Evolutionary conservation across 2,113 vertebrate genomes (phyloP).

Genomic region (Sporophila hypoxantha): DNA sequence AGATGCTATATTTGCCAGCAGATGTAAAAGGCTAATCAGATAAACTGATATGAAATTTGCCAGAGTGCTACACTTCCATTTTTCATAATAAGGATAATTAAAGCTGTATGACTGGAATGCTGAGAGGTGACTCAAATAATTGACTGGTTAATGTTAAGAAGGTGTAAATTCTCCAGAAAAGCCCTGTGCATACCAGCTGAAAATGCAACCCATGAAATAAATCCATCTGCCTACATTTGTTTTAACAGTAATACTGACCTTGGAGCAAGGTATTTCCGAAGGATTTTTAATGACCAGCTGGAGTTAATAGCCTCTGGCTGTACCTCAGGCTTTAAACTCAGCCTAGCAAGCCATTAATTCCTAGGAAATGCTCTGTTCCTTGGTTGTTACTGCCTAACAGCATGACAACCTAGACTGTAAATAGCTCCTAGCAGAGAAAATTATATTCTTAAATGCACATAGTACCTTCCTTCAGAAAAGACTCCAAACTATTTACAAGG

Average conservation of each 20-base stretch:
- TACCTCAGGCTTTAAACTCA: conserved; percentile 34
- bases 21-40: neutral
- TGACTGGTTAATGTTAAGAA: conserved; percentile 6
- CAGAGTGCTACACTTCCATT: neutral
- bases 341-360: conserved; percentile 46
- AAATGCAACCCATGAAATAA: conserved; percentile 39
- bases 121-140: conserved; percentile 8
- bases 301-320: conserved; percentile 51
- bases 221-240: conserved; percentile 44
- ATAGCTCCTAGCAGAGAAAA: conserved; percentile 15
- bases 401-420: conserved; percentile 17
- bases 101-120: neutral
- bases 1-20: neutral
- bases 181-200: conserved; percentile 20
- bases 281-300: conserved; percentile 57
- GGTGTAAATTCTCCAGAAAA: conserved; percentile 44
- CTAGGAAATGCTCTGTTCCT: conserved; percentile 47
- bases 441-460: neutral
- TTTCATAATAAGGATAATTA: conserved; percentile 10
- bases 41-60: neutral
- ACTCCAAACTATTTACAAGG: neutral
- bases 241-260: conserved; percentile 40
- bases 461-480: conserved; percentile 2
- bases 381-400: conserved; percentile 28
- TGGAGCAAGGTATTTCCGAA: conserved; percentile 42